Conservation (phyloP, 2,113 vertebrate genomes). For the Notothenia coriiceps region DNA sequence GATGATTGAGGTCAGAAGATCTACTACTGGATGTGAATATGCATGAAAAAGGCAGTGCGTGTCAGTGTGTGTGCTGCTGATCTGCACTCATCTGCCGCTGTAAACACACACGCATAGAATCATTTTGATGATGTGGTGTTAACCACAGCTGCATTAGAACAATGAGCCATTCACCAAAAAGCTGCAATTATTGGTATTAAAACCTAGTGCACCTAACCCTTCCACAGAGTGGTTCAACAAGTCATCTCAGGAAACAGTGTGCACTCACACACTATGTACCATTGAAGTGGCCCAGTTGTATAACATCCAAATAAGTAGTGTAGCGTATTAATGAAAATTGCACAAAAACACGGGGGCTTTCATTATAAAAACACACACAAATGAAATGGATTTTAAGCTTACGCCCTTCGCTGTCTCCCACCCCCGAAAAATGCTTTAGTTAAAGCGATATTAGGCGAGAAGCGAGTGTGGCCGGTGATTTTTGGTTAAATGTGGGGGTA, state of each 20-base stretch:
- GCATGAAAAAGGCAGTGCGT: constrained; percentile 14
- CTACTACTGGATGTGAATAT: constrained; percentile 15
- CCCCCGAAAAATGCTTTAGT: constrained; percentile 68
- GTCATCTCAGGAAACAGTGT: constrained; percentile 59
- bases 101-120: constrained; percentile 49
- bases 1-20: constrained; percentile 67
- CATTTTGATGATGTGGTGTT: constrained; percentile 69
- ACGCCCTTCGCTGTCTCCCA: constrained; percentile 29
- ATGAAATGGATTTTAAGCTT: constrained; percentile 59
- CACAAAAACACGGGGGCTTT: constrained; percentile 14
- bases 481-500: constrained; percentile 83
- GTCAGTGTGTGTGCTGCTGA: background rate
- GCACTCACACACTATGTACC: constrained; percentile 21
- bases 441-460: constrained; percentile 74
- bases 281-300: constrained; percentile 63
- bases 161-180: constrained; percentile 74
- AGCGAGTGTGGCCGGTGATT: constrained; percentile 70
- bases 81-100: constrained; percentile 30
- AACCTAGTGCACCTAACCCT: constrained; percentile 48
- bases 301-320: constrained; percentile 24
- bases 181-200: constrained; percentile 79
- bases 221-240: constrained; percentile 57
- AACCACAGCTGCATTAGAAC: constrained; percentile 77
- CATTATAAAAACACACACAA: constrained; percentile 32
- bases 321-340: constrained; percentile 25